phyloP scores from a whole-genome alignment of 1,140 invertebrate genomes.

The Drosophila aff. region DNA sequence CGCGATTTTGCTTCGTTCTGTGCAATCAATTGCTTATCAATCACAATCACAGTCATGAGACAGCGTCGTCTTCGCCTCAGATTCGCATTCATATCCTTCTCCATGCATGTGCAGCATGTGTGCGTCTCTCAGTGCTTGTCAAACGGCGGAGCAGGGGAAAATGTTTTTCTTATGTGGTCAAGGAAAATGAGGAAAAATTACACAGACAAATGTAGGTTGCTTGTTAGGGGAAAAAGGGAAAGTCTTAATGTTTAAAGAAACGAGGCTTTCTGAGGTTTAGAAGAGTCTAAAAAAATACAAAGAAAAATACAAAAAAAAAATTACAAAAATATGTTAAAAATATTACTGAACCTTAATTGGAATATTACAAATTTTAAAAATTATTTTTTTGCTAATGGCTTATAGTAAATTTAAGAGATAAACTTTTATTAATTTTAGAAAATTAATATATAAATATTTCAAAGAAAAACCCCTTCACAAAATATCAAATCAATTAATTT shows the following conservation, averaged over 20 bases:
- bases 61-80: slow-evolving; percentile 57
- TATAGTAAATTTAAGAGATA: background rate
- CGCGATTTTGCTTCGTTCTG: background rate
- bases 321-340: background rate
- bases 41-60: slow-evolving; percentile 76
- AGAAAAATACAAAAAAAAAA: no score
- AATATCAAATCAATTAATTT: background rate
- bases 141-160: slow-evolving; percentile 38
- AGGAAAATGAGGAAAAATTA: slow-evolving; percentile 9
- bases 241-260: background rate
- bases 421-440: background rate
- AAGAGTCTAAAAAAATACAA: background rate
- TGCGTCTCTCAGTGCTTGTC: slow-evolving; percentile 27
- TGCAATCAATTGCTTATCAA: slow-evolving; percentile 74
- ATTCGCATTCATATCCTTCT: slow-evolving; percentile 62
- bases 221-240: background rate
- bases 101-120: slow-evolving; percentile 20
- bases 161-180: background rate
- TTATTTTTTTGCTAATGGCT: background rate
- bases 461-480: background rate
- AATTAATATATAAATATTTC: background rate
- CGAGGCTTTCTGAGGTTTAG: accelerated
- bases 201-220: background rate
- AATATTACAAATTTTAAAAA: background rate
- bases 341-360: background rate